Base-by-base conservation (phyloP, 2,113 vertebrate species). In the Cyrtonyx montezumae region DNA sequence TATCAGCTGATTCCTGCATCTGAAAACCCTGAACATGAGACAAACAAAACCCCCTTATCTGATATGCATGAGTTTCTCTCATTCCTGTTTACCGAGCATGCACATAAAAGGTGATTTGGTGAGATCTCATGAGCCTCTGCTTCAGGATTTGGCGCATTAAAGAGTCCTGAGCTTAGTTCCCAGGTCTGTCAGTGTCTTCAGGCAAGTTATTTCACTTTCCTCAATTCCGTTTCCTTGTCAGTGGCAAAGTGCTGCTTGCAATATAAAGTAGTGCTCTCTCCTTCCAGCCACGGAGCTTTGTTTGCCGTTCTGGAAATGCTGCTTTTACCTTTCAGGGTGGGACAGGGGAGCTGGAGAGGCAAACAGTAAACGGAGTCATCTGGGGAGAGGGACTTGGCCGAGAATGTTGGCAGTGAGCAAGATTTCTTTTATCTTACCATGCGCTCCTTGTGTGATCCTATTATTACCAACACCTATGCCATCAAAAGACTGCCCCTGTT, bases 141-240 rank as follows among this genome's bases (percentile, higher is more conserved):
- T 94, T 48, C 63, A 85, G 90, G 56, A 91, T 85, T 63, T 95
- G 95, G 91, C 91, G 49, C 79, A 81, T 77, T 45, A 94, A 84
- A 22, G 90, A 94, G 82, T 74, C 51, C 48, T 66, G 66, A 88
- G 62, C 70, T 91, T 92, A 77, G 91, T 95, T 96, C 96, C 93
- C 92, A 96, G 87, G 32, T 92, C 87, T 94, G 96, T 53, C 1
- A 0, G 55, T 84, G 75, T 91, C 92, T 92, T 82, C 51, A 4
- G 93, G 93, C 94, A 93, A 93, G 84, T 95, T 93, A 95, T 79
- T 94, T 96, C 63, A 62, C 55, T 94, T 82, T 15, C n/a, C 70
- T 25, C 30, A 1, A 16, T 62, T 74, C 84, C 55, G 70, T 79
- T 95, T 92, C 91, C 84, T 83, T 79, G 68, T 89, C 75, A 34